Conservation (phyloP, 2,113 vertebrate genomes). For the Myrmecophaga tridactyla region DNA sequence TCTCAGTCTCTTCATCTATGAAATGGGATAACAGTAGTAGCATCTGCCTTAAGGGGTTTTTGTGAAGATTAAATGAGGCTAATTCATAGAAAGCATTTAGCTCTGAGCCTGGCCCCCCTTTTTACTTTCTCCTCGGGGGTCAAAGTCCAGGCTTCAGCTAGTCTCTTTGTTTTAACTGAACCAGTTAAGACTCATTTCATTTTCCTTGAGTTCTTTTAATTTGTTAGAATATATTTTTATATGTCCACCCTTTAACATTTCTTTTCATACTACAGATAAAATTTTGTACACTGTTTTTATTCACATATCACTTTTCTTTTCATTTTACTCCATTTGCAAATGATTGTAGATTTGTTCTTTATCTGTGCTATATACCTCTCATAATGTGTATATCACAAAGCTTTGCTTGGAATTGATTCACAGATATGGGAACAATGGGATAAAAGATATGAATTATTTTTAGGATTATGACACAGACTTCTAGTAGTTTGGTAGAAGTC, state of each 20-base stretch:
- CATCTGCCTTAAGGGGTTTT: neutral
- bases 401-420: neutral
- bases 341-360: neutral
- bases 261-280: neutral
- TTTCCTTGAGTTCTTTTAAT: neutral
- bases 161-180: neutral
- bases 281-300: neutral
- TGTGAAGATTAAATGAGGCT: neutral
- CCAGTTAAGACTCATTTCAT: neutral
- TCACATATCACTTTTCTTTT: constrained; percentile 15
- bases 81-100: neutral
- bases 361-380: neutral
- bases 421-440: neutral
- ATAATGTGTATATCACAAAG: neutral
- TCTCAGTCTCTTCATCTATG: neutral
- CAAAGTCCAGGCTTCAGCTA: neutral
- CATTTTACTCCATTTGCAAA: neutral
- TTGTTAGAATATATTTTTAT: neutral
- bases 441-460: neutral
- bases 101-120: neutral
- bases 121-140: neutral
- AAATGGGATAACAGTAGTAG: neutral
- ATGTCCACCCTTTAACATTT: neutral
- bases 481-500: constrained; percentile 2
- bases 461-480: neutral